A percentile compares a stretch with the other conserved stretches of the same genome.
These are phyloP conservation scores for Psix sp. DNA, from an alignment of 1,140 invertebrate genomes.

Conservation along the genomic window DNA sequence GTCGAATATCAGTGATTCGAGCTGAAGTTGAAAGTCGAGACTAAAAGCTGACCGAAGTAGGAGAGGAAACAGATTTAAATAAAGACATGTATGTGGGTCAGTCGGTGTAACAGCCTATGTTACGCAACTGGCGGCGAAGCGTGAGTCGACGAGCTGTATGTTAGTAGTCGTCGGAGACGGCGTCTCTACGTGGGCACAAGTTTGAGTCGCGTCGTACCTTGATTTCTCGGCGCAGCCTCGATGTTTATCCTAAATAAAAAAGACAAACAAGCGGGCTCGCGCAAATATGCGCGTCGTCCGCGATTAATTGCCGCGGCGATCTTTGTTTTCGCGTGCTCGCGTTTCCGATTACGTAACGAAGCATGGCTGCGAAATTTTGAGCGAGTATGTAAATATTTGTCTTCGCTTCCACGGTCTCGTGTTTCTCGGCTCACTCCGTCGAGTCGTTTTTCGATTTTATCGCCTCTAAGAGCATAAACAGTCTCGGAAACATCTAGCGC, in stretches of 20 bases:
- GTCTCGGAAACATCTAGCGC: conserved; percentile 12
- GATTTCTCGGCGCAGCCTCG: neutral
- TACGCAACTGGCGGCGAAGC: conserved; percentile 66
- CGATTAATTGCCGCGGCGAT: conserved; percentile 9
- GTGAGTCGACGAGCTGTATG: conserved; percentile 55
- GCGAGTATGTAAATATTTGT: conserved; percentile 41
- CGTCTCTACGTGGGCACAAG: conserved; percentile 41
- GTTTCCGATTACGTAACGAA: conserved; percentile 3
- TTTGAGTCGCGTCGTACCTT: conserved; percentile 26
- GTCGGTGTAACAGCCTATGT: conserved; percentile 68
- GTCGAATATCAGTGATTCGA: conserved; percentile 28
- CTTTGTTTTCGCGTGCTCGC: neutral
- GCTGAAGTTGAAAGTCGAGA: conserved; percentile 67
- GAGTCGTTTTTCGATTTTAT: conserved; percentile 26
- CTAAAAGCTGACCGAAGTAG: conserved; percentile 68
- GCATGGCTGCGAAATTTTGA: conserved; percentile 18
- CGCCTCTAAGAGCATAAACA: conserved; percentile 40
- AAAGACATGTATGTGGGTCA: conserved; percentile 77
- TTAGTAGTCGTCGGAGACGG: conserved; percentile 43
- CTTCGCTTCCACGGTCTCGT: conserved; percentile 7
- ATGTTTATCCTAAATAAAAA: conserved; percentile 31
- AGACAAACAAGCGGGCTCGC: conserved; percentile 15
- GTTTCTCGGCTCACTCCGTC: conserved; percentile 1
- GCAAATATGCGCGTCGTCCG: conserved; percentile 3
- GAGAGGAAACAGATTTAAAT: conserved; percentile 76